Percentiles rank a stretch among this genome's conserved stretches.
Evolutionary conservation across 2,797 vertebrate genomes (phyloP).

Genomic region (Vipera ursinii): DNA sequence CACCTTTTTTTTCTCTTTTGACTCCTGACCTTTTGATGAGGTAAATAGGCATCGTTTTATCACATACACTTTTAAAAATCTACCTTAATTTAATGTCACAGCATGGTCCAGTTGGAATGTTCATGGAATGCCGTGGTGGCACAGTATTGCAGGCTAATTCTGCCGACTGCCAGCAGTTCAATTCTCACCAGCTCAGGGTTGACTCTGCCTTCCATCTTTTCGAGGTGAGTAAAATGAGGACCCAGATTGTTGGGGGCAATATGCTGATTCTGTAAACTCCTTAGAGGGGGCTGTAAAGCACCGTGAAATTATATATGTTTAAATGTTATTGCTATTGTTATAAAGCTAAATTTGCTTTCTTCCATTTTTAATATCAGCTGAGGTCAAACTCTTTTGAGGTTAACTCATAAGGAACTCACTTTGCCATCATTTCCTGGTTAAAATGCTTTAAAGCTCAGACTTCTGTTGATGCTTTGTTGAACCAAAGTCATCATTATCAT

Average conservation of each 20-base stretch:
- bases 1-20: neutral
- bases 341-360: neutral
- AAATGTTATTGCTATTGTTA: neutral
- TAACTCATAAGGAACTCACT: neutral
- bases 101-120: neutral
- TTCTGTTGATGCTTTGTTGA: neutral
- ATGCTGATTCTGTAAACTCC: too few species aligned
- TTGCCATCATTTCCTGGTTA: neutral
- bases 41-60: neutral
- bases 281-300: too few species aligned
- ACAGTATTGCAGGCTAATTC: too few species aligned
- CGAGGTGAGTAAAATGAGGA: too few species aligned
- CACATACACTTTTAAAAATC: neutral
- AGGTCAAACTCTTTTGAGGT: neutral
- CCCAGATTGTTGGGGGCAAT: too few species aligned
- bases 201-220: too few species aligned
- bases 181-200: too few species aligned
- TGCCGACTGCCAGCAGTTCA: too few species aligned
- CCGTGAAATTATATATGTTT: neutral
- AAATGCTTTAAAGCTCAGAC: neutral
- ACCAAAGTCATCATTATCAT: neutral
- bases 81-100: neutral
- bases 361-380: neutral
- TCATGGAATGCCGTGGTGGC: too few species aligned
- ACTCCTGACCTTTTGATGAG: neutral